Evolutionary conservation across 2,888 invertebrate genomes (phyloP), one percentile per base, ranked within the genome.

Genomic region (Lepetodrilus schrolli): DNA sequence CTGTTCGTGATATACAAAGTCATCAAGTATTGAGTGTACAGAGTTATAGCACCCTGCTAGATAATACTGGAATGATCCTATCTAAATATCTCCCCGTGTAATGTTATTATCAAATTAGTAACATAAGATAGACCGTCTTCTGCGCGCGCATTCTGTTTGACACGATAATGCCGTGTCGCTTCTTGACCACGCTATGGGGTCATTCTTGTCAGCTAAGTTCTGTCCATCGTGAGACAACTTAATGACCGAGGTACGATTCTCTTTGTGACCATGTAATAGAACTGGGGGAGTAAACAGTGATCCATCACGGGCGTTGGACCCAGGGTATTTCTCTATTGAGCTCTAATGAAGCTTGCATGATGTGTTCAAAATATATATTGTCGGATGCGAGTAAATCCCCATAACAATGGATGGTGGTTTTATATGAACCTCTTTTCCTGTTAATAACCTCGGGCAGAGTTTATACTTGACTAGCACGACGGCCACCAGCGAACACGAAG

Each of bases 21-120:
- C n/a, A n/a, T n/a, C n/a, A n/a, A n/a, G n/a, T n/a, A n/a, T n/a
- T n/a, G n/a, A n/a, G n/a, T n/a, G n/a, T n/a, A n/a, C n/a, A n/a
- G n/a, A n/a, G n/a, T n/a, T n/a, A n/a, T n/a, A n/a, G n/a, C n/a
- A n/a, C n/a, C n/a, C n/a, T n/a, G n/a, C n/a, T n/a, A n/a, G n/a
- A n/a, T n/a, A n/a, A n/a, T n/a, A n/a, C n/a, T n/a, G n/a, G n/a
- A n/a, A n/a, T n/a, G n/a, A n/a, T n/a, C n/a, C n/a, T n/a, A n/a
- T n/a, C n/a, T n/a, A n/a, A n/a, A n/a, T n/a, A n/a, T n/a, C n/a
- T n/a, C 48, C 4, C 58, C 7, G 17, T 34, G 58, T 30, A 58
- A 58, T 58, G 58, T 58, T 17, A 58, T 58, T 58, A 58, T 17
- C 34, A 30, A 58, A 58, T 58, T 17, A 58, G 58, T 17, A 58